A percentile compares a stretch with the other conserved stretches of the same genome.
These are phyloP conservation scores for Orientallactaga sibirica DNA, from an alignment of 2,797 vertebrate genomes.

Conservation along the genomic window DNA sequence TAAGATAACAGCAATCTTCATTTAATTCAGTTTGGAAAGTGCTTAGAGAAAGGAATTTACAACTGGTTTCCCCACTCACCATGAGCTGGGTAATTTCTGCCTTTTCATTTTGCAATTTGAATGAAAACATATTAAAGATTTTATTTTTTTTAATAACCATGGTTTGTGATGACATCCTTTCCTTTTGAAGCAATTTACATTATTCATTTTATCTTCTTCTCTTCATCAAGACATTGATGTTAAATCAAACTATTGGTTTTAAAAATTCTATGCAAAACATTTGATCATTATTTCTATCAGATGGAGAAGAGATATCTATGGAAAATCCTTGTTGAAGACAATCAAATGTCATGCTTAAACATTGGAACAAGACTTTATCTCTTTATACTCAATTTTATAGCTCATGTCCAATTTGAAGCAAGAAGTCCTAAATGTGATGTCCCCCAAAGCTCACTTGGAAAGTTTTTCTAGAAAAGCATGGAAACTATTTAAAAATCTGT, in stretches of 20 bases:
- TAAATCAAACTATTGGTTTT: too few relatives aligned
- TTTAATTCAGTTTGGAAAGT: neutral
- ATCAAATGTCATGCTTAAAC: neutral
- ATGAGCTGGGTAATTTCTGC: too few relatives aligned
- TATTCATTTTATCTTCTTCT: neutral
- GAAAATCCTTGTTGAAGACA: neutral
- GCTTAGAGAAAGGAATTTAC: too few relatives aligned
- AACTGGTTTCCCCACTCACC: too few relatives aligned
- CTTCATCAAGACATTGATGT: too few relatives aligned
- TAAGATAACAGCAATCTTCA: neutral
- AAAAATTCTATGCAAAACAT: neutral
- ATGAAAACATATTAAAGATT: too few relatives aligned
- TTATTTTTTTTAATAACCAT: too few relatives aligned
- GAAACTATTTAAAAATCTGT: too few relatives aligned
- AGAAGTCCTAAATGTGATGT: neutral
- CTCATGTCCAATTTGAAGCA: neutral
- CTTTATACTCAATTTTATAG: neutral
- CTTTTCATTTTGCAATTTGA: too few relatives aligned
- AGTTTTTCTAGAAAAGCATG: neutral
- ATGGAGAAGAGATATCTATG: neutral
- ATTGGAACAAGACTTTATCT: neutral
- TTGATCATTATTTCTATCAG: neutral
- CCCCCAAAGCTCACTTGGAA: neutral
- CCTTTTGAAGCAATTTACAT: neutral
- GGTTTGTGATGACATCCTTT: neutral